These are phyloP conservation scores for Anoplopoma fimbria DNA, from an alignment of 2,113 vertebrate genomes.

Conservation along the genomic window DNA sequence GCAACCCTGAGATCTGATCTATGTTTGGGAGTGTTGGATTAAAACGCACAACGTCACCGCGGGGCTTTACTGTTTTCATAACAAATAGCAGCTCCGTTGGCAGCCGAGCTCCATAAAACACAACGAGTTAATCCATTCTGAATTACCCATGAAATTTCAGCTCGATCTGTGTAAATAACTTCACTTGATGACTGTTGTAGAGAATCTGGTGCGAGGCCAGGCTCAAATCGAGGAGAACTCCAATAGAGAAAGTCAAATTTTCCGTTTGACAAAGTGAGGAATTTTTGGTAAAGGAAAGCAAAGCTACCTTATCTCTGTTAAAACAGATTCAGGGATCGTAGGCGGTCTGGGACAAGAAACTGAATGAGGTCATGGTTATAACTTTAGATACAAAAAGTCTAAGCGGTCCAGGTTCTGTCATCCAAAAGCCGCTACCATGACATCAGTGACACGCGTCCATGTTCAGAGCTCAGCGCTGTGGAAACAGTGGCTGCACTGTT, in stretches of 20 bases:
- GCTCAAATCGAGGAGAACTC: slow-evolving; percentile 19
- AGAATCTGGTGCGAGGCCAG: slow-evolving; percentile 36
- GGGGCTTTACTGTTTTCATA: slow-evolving; percentile 57
- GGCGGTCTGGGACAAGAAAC: neutral
- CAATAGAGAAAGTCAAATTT: slow-evolving; percentile 29
- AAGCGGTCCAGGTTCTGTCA: neutral
- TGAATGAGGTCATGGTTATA: neutral
- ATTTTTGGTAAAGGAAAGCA: slow-evolving; percentile 1
- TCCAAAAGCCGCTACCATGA: neutral
- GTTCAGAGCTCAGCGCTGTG: neutral
- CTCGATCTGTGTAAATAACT: slow-evolving; percentile 61
- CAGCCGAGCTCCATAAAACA: slow-evolving; percentile 38
- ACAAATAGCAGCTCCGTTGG: slow-evolving; percentile 45
- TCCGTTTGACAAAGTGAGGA: slow-evolving; percentile 21
- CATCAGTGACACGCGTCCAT: neutral
- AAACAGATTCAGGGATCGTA: slow-evolving; percentile 10
- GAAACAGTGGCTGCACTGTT: slow-evolving; percentile 25
- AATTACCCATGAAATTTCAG: slow-evolving; percentile 58
- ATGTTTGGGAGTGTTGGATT: slow-evolving; percentile 48
- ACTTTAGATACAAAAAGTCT: neutral
- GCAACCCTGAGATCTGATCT: slow-evolving; percentile 9
- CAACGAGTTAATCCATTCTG: slow-evolving; percentile 50
- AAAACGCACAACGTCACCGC: slow-evolving; percentile 43
- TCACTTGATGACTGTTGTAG: slow-evolving; percentile 20
- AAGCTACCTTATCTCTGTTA: slow-evolving; percentile 14